These are phyloP conservation scores for Eupithecia inturbata DNA, from an alignment of 2,888 invertebrate species.

Conservation along the genomic window DNA sequence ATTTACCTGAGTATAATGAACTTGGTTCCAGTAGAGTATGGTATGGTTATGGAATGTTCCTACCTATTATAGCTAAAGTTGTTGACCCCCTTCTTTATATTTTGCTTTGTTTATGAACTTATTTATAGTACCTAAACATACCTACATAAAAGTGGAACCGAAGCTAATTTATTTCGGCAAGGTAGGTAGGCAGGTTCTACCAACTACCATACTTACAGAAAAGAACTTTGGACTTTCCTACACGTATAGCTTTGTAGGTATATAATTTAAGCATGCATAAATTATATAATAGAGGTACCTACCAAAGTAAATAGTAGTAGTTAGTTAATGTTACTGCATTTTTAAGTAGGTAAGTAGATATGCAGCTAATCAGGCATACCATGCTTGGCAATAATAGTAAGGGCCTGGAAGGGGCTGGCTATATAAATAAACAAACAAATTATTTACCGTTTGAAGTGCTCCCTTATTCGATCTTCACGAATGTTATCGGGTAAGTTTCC, in stretches of 20 bases:
- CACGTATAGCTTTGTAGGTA: neutral
- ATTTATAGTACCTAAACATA: neutral
- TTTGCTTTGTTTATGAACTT: neutral
- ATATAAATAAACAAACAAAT: constrained; percentile 15
- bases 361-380: neutral
- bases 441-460: constrained; percentile 97
- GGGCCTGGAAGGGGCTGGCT: neutral
- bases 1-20: no score
- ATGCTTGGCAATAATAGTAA: neutral
- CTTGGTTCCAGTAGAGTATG: neutral
- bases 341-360: neutral
- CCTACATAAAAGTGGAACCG: neutral
- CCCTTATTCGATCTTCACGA: constrained; percentile 98
- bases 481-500: constrained; percentile 99
- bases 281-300: no score
- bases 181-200: neutral
- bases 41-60: neutral
- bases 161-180: neutral
- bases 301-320: neutral
- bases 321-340: neutral
- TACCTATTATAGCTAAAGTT: neutral
- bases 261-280: no score
- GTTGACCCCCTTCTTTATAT: neutral
- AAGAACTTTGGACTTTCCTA: neutral
- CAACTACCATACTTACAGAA: neutral